Evolutionary conservation across 64 coral and sea anemone species (phyloP).

Genomic region (Acropora tenuis): DNA sequence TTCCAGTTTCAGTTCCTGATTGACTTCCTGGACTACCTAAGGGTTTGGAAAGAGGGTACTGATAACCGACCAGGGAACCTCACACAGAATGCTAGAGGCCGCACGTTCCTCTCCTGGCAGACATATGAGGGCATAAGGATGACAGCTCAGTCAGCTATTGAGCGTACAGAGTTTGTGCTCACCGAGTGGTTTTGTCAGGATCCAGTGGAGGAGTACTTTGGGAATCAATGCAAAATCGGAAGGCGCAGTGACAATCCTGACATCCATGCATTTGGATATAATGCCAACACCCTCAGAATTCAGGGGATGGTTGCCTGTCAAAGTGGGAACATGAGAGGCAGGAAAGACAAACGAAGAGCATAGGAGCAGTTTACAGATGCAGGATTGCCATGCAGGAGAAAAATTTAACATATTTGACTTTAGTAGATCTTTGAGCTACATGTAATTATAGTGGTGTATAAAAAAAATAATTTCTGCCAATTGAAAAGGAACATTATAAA

Average conservation of each 20-base stretch:
- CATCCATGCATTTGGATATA: constrained; percentile 56
- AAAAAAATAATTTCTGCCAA: too few species aligned
- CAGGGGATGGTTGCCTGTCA: constrained; percentile 46
- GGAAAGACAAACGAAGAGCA: not conserved
- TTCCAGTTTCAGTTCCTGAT: constrained; percentile 32
- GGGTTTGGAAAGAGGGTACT: constrained; percentile 30
- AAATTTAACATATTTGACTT: not conserved
- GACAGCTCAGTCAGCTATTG: constrained; percentile 29
- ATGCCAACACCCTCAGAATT: constrained; percentile 48
- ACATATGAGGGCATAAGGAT: constrained; percentile 36
- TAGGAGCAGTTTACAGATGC: constrained; percentile 38
- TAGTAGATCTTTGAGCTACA: not conserved
- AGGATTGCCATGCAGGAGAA: constrained; percentile 20
- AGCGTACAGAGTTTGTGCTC: constrained; percentile 36
- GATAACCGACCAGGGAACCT: constrained; percentile 41
- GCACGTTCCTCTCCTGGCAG: constrained; percentile 49
- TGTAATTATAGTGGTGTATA: not conserved
- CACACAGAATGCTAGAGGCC: constrained; percentile 33
- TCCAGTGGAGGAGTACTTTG: too few species aligned
- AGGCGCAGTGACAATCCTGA: constrained; percentile 49
- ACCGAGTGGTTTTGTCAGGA: too few species aligned
- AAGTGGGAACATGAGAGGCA: constrained; percentile 35
- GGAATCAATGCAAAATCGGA: constrained; percentile 37
- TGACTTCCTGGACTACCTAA: constrained; percentile 39
- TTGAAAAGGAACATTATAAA: too few species aligned